These are phyloP conservation scores for Cottoperca gobio DNA, from an alignment of 2,797 vertebrate genomes.

Conservation along the genomic window DNA sequence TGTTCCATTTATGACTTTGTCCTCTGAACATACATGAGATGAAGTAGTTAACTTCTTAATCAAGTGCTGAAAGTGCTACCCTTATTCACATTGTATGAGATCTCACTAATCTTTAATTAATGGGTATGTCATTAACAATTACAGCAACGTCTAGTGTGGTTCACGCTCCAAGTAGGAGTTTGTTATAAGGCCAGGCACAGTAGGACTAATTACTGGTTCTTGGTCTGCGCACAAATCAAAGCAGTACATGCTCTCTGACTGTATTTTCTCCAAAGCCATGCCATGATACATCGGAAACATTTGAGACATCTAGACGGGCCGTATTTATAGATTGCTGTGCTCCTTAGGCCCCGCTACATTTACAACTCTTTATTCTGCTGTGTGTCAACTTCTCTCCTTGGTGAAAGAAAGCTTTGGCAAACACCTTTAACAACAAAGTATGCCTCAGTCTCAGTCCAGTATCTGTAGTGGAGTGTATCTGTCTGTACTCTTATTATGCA, in stretches of 20 bases:
- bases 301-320: conserved; percentile 24
- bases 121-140: conserved; percentile 6
- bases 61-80: neutral
- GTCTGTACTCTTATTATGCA: conserved; percentile 52
- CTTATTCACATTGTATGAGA: neutral
- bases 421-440: conserved; percentile 25
- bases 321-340: conserved; percentile 54
- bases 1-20: neutral
- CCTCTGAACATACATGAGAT: neutral
- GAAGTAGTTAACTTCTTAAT: neutral
- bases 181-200: neutral
- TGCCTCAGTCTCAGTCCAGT: conserved; percentile 32
- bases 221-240: conserved; percentile 2
- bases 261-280: conserved; percentile 16
- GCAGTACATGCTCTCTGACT: neutral
- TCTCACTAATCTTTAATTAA: neutral
- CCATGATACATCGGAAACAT: conserved; percentile 30
- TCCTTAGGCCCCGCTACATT: neutral
- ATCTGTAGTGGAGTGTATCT: conserved; percentile 38
- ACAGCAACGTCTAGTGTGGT: conserved; percentile 4
- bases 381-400: conserved; percentile 17
- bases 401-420: conserved; percentile 10
- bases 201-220: neutral
- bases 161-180: neutral
- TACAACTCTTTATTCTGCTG: neutral